These are phyloP conservation scores for Aplodontia rufa DNA, from an alignment of 2,113 vertebrate genomes.

Conservation along the genomic window DNA sequence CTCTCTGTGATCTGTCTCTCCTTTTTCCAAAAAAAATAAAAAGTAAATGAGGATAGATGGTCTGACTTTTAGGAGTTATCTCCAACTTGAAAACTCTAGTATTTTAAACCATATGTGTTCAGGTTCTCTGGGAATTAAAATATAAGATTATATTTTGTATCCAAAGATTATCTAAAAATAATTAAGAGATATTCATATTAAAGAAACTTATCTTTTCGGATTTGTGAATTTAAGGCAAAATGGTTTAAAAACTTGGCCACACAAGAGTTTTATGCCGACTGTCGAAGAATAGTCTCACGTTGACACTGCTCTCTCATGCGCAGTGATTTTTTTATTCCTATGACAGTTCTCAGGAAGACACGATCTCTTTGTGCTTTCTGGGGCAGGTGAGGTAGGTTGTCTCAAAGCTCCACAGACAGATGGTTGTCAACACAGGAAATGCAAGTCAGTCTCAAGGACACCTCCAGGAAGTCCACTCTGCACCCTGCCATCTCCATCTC, in stretches of 20 bases:
- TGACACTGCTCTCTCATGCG: rapidly evolving
- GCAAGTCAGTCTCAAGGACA: neutral
- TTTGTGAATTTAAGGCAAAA: neutral
- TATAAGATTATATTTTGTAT: neutral
- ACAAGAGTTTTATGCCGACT: neutral
- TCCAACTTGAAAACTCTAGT: neutral
- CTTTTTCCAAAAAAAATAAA: neutral
- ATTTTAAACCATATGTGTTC: neutral
- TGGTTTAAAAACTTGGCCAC: neutral
- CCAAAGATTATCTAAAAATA: neutral
- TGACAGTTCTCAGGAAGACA: neutral
- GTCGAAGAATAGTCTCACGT: neutral
- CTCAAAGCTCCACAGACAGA: neutral
- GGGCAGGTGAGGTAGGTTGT: rapidly evolving
- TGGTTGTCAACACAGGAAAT: neutral
- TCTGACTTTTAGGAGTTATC: neutral
- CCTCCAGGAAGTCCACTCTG: neutral
- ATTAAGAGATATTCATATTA: neutral
- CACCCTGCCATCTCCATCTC: rapidly evolving
- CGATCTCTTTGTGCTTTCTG: too few relatives aligned
- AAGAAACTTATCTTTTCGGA: neutral
- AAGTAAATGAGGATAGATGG: neutral
- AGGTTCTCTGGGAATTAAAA: neutral
- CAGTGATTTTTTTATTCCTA: neutral
- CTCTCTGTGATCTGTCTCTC: neutral